phyloP scores from a whole-genome alignment of 2,797 vertebrate species.

The Furcifer pardalis region DNA sequence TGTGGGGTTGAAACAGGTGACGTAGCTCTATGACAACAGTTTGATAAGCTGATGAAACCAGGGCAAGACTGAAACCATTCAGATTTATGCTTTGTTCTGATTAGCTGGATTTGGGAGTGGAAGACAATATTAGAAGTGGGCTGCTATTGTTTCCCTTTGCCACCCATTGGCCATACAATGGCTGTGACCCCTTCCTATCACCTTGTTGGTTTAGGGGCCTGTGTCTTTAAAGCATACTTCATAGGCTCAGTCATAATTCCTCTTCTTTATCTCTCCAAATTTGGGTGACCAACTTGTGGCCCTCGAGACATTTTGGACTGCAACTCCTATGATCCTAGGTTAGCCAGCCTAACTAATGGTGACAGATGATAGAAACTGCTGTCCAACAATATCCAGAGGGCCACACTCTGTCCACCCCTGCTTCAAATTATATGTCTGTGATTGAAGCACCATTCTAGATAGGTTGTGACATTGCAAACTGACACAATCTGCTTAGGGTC shows the following conservation, averaged over 20 bases:
- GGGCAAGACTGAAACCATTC: background rate
- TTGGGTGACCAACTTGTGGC: too few relatives aligned
- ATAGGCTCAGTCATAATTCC: background rate
- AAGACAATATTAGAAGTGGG: slow-evolving; percentile 37
- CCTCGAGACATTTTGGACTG: too few relatives aligned
- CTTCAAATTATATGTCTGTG: background rate
- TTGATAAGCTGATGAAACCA: background rate
- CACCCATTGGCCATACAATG: background rate
- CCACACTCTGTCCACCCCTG: too few relatives aligned
- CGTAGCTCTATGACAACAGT: background rate
- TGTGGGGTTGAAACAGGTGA: slow-evolving; percentile 4
- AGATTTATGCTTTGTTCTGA: background rate
- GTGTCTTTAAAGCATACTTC: background rate
- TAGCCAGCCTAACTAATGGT: too few relatives aligned
- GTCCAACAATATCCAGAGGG: too few relatives aligned
- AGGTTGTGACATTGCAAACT: slow-evolving; percentile 5
- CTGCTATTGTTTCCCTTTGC: background rate
- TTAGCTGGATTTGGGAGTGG: background rate
- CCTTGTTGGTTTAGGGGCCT: background rate
- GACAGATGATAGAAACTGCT: too few relatives aligned
- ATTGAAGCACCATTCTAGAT: background rate
- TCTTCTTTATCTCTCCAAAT: background rate
- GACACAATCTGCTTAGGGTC: background rate
- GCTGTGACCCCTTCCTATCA: background rate
- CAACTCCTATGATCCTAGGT: too few relatives aligned